These are phyloP conservation scores for Antechinus flavipes DNA, from an alignment of 2,113 vertebrate genomes.

Conservation along the genomic window DNA sequence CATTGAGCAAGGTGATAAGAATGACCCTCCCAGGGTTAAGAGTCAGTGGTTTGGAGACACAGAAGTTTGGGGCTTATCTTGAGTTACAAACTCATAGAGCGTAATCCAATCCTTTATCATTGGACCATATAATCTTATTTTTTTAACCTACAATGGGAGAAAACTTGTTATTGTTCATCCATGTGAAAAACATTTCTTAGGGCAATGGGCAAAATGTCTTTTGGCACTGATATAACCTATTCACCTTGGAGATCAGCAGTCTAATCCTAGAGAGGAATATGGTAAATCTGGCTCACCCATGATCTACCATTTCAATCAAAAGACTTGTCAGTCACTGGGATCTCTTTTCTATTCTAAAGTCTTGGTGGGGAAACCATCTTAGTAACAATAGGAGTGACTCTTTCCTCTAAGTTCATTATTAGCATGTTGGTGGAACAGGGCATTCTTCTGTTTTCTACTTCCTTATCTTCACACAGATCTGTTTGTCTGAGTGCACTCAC, in stretches of 20 bases:
- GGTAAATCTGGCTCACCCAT: neutral
- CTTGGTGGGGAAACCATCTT: neutral
- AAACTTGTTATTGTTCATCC: neutral
- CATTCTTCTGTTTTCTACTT: neutral
- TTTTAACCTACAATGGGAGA: neutral
- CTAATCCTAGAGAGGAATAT: neutral
- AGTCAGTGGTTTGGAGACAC: neutral
- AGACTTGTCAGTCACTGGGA: neutral
- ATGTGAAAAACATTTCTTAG: neutral
- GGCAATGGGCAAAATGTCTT: neutral
- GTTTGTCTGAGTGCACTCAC: no score
- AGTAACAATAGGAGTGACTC: neutral
- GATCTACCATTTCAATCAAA: neutral
- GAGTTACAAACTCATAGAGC: neutral
- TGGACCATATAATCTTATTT: neutral
- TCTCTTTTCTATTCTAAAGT: neutral
- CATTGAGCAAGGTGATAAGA: neutral
- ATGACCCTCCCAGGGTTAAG: neutral
- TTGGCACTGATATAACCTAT: neutral
- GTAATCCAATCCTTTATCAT: neutral
- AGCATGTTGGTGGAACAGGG: neutral
- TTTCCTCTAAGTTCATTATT: neutral
- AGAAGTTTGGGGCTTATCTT: neutral
- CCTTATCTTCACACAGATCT: neutral
- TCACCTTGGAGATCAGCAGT: neutral